Base-by-base conservation (phyloP, 37 sponge, comb jelly and placozoan species). In the Ianthella basta region DNA sequence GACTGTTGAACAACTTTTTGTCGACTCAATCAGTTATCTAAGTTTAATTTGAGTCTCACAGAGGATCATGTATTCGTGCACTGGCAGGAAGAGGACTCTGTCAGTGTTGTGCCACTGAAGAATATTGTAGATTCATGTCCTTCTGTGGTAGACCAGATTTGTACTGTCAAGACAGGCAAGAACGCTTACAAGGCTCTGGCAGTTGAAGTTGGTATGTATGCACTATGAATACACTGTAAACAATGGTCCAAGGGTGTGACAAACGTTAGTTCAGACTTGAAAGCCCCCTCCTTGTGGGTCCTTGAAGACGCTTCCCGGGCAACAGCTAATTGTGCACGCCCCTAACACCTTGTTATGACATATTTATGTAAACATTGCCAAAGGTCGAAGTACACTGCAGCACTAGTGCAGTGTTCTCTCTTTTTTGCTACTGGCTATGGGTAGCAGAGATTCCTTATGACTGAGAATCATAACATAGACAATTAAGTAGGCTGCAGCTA, bases 101-200 rank as follows among this genome's bases (percentile, higher is more conserved):
- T 61, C 27, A 61, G 64, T 27, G 29, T 61, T 61, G 64, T 61
- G 64, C 64, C 64, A 61, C 14, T 61, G 12, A 61, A 27, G 64
- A 27, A 61, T 12, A 61, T 61, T 61, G 14, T 61, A 4, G 64
- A 61, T 61, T 12, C 64, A 6, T 61, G 64, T 61, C 64, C 64
- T 27, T 12, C 29, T 61, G 64, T 61, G 64, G 4, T 27, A 13
- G 29, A 10, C 64, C 64, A 61, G 64, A 61, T n/a, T 61, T 61
- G 64, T 61, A 61, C 64, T 29, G 64, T 61, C 29, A 4, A 61
- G 64, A 61, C 64, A 61, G 50, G 50, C 64, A 61, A 61, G 64
- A 61, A 61, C 64, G 10, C 64, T 12, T 61, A 61, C 64, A 29
- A 4, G 2, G 64, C 10, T 61, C 29, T 61, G 12, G 64, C 64